phyloP scores from a whole-genome alignment of 2,797 vertebrate species.

The Cichlasoma orientale region DNA sequence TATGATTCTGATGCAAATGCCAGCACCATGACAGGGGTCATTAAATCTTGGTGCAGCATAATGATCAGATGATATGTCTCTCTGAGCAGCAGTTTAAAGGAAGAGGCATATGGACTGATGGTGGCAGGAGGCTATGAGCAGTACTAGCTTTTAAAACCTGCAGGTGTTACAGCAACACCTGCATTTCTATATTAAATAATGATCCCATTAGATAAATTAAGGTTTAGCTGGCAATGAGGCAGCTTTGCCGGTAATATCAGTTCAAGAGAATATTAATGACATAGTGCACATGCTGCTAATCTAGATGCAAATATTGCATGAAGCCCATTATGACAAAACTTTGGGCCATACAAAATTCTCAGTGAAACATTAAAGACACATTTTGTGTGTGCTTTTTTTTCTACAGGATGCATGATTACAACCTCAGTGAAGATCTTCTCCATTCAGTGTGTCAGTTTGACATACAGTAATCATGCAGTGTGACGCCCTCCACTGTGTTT shows the following conservation, averaged over 20 bases:
- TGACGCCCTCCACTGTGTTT: slow-evolving; percentile 43
- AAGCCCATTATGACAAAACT: neutral
- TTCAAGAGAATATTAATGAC: neutral
- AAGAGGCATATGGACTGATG: slow-evolving; percentile 7
- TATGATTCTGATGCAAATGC: slow-evolving; percentile 52
- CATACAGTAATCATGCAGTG: slow-evolving; percentile 12
- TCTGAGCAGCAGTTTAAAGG: slow-evolving; percentile 5
- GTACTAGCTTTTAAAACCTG: neutral
- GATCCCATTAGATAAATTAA: neutral
- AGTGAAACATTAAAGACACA: neutral
- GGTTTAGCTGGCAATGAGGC: neutral
- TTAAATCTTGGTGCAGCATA: slow-evolving; percentile 49
- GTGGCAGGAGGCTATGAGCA: neutral
- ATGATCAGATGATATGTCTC: slow-evolving; percentile 47
- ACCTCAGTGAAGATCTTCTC: slow-evolving; percentile 2
- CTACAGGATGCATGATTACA: neutral
- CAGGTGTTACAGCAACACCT: neutral
- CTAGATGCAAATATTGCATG: neutral
- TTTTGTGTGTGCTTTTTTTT: neutral
- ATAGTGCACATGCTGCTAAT: neutral
- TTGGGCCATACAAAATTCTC: neutral
- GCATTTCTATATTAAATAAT: too few species aligned
- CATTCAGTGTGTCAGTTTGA: slow-evolving; percentile 37
- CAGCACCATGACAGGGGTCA: slow-evolving; percentile 24
- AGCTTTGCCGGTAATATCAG: neutral